Evolutionary conservation across 2,888 invertebrate species (phyloP), one percentile per base, ranked within the genome.

Genomic region (Ischnura elegans): DNA sequence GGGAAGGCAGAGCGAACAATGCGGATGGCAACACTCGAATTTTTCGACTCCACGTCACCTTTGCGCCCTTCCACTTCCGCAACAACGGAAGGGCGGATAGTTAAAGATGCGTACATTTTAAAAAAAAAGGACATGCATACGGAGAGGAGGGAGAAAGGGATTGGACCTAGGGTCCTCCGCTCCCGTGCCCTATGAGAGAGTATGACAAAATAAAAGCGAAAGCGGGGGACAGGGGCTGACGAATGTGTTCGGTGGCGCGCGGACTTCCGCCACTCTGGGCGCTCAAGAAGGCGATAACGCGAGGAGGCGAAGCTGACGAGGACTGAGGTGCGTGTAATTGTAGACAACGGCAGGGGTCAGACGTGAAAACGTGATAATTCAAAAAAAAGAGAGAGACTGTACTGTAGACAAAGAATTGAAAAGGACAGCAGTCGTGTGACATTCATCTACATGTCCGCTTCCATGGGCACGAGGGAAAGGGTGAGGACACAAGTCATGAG

Each of bases 51-150:
- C 76, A 36, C 76, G 36, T 76, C 76, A 13, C 76, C 36, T 25
- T n/a, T 36, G 76, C 29, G 21, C 16, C 36, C 36, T 36, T 36
- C 76, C 29, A 76, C 76, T 76, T 36, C 13, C 2, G 76, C 16
- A 13, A 76, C 76, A 76, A 76, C 76, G 76, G 76, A 76, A 76
- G 76, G 76, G 76, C 76, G 25, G 76, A 76, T 29, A 76, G 76
- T 16, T 76, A 76, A 76, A 76, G 76, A 76, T 36, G 76, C 76
- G 76, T 36, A 13, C 36, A 16, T 1, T 29, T 13, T 25, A 3
- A 8, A 13, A 76, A 36, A 76, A 10, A 36, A 5, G 13, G 5
- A 47, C 47, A 51, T 51, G 13, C 51, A 19, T 51, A 25, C 61
- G 61, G 36, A 76, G n/a, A 76, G 29, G 76, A 76, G 19, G 36